Percentiles rank a stretch among this genome's conserved stretches.
phyloP scores from a whole-genome alignment of 2,888 invertebrate species.

The Eilema depressum region DNA sequence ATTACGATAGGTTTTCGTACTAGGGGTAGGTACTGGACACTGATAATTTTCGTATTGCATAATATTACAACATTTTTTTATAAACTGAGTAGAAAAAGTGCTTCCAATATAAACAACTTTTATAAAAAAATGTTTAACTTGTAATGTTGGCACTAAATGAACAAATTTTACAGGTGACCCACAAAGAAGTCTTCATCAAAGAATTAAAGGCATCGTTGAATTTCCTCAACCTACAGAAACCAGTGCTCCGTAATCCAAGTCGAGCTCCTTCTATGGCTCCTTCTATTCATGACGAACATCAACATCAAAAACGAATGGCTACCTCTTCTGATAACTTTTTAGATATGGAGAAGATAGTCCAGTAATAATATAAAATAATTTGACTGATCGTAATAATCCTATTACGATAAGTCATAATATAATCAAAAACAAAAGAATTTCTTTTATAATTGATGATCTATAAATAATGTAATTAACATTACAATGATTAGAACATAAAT shows the following conservation, averaged over 20 bases:
- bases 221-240: constrained; percentile 78
- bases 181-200: constrained; percentile 85
- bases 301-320: constrained; percentile 51
- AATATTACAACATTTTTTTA: no score
- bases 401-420: neutral
- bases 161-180: constrained; percentile 77
- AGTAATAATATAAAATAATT: constrained; percentile 35
- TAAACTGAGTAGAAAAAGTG: no score
- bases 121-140: no score
- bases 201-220: constrained; percentile 81
- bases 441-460: no score
- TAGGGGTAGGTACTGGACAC: no score
- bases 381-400: neutral
- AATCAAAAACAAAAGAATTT: constrained; percentile 3
- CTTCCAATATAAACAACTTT: no score
- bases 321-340: constrained; percentile 68
- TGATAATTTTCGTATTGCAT: no score
- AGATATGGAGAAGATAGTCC: constrained; percentile 71
- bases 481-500: neutral
- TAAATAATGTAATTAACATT: neutral
- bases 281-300: constrained; percentile 41
- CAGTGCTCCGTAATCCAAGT: constrained; percentile 78
- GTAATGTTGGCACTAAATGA: neutral
- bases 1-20: no score
- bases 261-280: constrained; percentile 73